A percentile compares a stretch with the other conserved stretches of the same genome.
phyloP scores from a whole-genome alignment of 2,797 vertebrate species.

The Gallinago nigripennis region DNA sequence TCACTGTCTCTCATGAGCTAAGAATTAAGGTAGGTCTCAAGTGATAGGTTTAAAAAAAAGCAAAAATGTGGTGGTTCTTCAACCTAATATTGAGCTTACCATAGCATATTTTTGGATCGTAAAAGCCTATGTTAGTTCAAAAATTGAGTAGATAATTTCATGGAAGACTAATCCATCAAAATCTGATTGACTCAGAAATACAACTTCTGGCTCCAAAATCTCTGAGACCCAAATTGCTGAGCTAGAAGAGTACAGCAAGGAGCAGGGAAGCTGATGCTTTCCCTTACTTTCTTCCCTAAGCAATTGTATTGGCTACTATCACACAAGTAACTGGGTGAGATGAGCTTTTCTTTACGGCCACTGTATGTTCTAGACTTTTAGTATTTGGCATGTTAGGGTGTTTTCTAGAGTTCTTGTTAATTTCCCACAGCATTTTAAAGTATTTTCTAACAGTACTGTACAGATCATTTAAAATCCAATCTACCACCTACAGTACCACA shows the following conservation, averaged over 20 bases:
- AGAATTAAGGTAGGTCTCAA: neutral
- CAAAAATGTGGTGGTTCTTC: neutral
- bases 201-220: neutral
- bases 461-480: conserved; percentile 41
- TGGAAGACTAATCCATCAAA: neutral
- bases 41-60: neutral
- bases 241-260: neutral
- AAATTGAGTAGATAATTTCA: neutral
- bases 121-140: neutral
- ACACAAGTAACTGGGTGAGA: neutral
- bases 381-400: neutral
- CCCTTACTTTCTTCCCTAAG: neutral
- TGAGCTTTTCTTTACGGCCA: neutral
- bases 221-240: neutral
- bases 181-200: neutral
- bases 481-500: conserved; percentile 33
- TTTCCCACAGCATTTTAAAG: conserved; percentile 6
- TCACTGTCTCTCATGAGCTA: neutral
- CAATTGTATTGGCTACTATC: neutral
- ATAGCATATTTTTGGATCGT: neutral
- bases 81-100: neutral
- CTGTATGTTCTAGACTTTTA: neutral
- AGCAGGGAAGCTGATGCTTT: neutral
- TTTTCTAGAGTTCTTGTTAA: neutral
- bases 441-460: neutral